phyloP scores from a whole-genome alignment of 2,888 invertebrate species.

The Chironomus riparius region DNA sequence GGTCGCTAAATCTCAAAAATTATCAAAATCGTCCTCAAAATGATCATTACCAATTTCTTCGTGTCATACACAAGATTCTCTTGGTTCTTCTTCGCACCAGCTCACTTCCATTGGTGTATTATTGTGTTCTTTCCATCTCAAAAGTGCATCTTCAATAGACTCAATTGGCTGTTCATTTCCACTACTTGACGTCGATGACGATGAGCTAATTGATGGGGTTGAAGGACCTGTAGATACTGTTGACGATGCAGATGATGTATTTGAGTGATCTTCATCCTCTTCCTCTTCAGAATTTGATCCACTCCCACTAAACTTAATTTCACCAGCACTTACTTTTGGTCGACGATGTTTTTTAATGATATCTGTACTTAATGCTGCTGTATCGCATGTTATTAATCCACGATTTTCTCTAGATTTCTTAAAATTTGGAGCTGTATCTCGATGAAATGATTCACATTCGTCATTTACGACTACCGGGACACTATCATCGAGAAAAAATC shows the following conservation, averaged over 20 bases:
- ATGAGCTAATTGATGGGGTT: slow-evolving; percentile 41
- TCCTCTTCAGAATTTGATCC: slow-evolving; percentile 51
- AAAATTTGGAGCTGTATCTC: slow-evolving; percentile 3
- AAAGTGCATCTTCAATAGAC: slow-evolving; percentile 37
- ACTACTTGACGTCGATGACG: slow-evolving; percentile 33
- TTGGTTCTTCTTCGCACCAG: slow-evolving; percentile 41
- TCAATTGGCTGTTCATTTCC: slow-evolving; percentile 31
- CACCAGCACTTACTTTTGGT: slow-evolving; percentile 56
- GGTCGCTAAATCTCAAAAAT: slow-evolving; percentile 10
- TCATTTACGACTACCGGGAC: not conserved
- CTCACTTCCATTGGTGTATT: slow-evolving; percentile 43
- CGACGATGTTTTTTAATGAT: slow-evolving; percentile 40
- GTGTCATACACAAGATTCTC: slow-evolving; percentile 38
- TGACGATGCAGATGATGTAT: slow-evolving; percentile 30
- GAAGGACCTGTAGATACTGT: slow-evolving; percentile 37
- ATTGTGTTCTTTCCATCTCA: slow-evolving; percentile 44
- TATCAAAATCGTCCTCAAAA: slow-evolving; percentile 16
- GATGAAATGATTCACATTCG: slow-evolving; percentile 6
- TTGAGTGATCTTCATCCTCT: slow-evolving; percentile 39
- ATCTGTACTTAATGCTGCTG: slow-evolving; percentile 36
- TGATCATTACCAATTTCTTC: slow-evolving; percentile 29
- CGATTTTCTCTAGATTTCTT: slow-evolving; percentile 24
- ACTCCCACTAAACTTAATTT: slow-evolving; percentile 57
- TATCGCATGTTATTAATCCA: slow-evolving; percentile 38
- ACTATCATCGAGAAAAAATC: slow-evolving; percentile 18